Evolutionary conservation across 2,113 vertebrate genomes (phyloP).

Genomic region (Xenopus laevis): DNA sequence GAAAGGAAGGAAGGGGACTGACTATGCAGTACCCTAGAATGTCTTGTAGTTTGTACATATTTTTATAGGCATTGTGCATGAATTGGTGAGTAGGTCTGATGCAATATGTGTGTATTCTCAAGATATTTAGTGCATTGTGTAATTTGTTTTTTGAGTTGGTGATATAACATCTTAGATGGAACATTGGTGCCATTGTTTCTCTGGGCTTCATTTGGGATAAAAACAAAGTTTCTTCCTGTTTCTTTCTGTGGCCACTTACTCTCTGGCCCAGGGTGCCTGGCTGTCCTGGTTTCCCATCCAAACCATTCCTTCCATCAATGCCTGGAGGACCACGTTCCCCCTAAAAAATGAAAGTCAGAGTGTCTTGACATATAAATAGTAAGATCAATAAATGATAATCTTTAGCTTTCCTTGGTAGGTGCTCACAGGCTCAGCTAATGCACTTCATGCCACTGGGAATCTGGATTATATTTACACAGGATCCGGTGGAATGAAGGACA

Average conservation of each 20-base stretch:
- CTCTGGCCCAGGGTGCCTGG: constrained; percentile 73
- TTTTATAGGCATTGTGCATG: too few relatives aligned
- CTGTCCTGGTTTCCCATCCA: constrained; percentile 85
- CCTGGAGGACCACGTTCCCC: constrained; percentile 85
- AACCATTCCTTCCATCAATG: constrained; percentile 81
- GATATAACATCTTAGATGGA: too few relatives aligned
- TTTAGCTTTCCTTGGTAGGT: background rate
- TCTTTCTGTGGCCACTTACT: constrained; percentile 58
- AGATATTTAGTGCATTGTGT: too few relatives aligned
- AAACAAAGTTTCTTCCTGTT: too few relatives aligned
- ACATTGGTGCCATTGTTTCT: too few relatives aligned
- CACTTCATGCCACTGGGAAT: constrained; percentile 53
- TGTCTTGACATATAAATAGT: background rate
- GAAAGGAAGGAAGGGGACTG: too few relatives aligned
- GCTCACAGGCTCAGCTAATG: constrained; percentile 31
- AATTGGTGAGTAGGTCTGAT: too few relatives aligned
- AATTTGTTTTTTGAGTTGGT: too few relatives aligned
- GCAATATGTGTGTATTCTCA: too few relatives aligned
- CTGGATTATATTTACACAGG: constrained; percentile 48
- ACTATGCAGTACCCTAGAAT: too few relatives aligned
- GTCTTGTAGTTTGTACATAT: too few relatives aligned
- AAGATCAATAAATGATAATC: background rate
- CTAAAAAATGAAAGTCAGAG: constrained; percentile 55
- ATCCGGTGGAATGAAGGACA: constrained; percentile 53
- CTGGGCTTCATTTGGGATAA: too few relatives aligned